A percentile compares a stretch with the other conserved stretches of the same genome.
phyloP scores from a whole-genome alignment of 1,140 invertebrate genomes.

The Manduca sexta region DNA sequence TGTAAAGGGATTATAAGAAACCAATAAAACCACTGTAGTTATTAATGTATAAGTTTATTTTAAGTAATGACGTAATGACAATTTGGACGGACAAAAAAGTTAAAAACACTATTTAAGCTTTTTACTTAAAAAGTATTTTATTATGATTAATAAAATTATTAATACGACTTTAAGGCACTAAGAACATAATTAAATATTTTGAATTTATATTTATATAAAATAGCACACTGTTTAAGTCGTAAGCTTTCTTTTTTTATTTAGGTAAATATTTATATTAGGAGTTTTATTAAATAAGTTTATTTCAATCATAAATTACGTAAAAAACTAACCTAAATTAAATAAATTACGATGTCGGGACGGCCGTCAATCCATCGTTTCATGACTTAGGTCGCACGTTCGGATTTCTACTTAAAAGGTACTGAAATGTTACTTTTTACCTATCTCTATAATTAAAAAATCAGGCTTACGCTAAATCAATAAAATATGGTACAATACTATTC shows the following conservation, averaged over 20 bases:
- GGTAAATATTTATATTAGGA: conserved; percentile 46
- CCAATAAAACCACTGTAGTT: conserved; percentile 28
- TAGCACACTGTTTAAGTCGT: conserved; percentile 45
- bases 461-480: conserved; percentile 60
- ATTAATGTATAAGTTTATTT: conserved; percentile 45
- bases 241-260: conserved; percentile 48
- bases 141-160: conserved; percentile 26
- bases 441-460: conserved; percentile 57
- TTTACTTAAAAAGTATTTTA: conserved; percentile 30
- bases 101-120: conserved; percentile 12
- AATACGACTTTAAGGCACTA: conserved; percentile 50
- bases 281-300: conserved; percentile 58
- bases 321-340: conserved; percentile 67
- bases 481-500: conserved; percentile 67
- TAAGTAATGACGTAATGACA: conserved; percentile 44
- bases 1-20: no score
- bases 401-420: conserved; percentile 70
- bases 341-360: conserved; percentile 71
- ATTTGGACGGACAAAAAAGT: conserved; percentile 48
- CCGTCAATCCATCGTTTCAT: conserved; percentile 65
- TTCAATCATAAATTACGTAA: conserved; percentile 67
- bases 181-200: conserved; percentile 16
- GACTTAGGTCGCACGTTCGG: conserved; percentile 70
- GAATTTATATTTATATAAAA: conserved; percentile 33
- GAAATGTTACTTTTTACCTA: conserved; percentile 63